These are phyloP conservation scores for Lepidochrysops patricia DNA, from an alignment of 2,888 invertebrate species.

Conservation along the genomic window DNA sequence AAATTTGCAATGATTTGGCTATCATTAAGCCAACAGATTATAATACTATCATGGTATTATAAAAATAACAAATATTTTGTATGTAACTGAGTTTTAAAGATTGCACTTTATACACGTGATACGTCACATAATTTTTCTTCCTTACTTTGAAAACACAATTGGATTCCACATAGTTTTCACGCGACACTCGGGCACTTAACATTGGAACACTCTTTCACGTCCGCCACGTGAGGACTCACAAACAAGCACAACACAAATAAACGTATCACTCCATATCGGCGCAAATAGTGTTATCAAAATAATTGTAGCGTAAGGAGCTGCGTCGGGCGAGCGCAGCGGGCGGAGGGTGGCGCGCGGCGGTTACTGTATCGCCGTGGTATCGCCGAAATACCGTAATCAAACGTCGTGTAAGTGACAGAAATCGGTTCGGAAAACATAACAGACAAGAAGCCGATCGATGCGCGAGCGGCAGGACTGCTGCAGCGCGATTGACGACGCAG, in stretches of 20 bases:
- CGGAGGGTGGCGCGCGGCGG: constrained; percentile 20
- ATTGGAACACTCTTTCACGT: constrained; percentile 23
- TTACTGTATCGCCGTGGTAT: constrained; percentile 31
- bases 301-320: constrained; percentile 26
- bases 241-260: constrained; percentile 27
- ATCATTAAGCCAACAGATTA: neutral
- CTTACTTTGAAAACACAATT: constrained; percentile 50
- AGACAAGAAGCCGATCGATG: neutral
- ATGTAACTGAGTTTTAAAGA: neutral
- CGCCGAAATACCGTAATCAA: constrained; percentile 32
- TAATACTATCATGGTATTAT: neutral
- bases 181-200: constrained; percentile 25
- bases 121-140: constrained; percentile 18
- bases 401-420: constrained; percentile 27
- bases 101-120: neutral
- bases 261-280: constrained; percentile 22
- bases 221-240: constrained; percentile 23
- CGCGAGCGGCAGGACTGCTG: constrained; percentile 15
- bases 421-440: constrained; percentile 26
- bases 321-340: constrained; percentile 22
- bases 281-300: constrained; percentile 33
- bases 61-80: neutral
- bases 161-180: constrained; percentile 50
- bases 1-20: too few species aligned
- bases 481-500: constrained; percentile 17